Evolutionary conservation across 2,113 vertebrate species (phyloP).

Genomic region (Mobula hypostoma): DNA sequence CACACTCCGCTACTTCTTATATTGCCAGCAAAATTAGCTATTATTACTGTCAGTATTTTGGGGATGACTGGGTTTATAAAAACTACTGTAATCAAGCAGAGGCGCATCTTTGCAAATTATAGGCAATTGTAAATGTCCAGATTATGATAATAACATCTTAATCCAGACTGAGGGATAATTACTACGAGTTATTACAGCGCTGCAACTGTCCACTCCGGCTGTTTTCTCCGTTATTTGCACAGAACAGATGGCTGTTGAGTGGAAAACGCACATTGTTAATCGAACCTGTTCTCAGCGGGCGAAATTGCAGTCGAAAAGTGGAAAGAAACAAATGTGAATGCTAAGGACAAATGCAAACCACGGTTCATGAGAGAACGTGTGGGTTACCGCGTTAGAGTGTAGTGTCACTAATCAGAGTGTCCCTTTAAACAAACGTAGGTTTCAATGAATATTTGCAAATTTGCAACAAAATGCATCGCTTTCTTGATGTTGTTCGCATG

Average conservation of each 20-base stretch:
- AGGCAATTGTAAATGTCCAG: constrained; percentile 99
- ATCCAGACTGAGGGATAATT: constrained; percentile 99
- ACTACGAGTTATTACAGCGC: constrained; percentile 96
- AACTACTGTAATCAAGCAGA: constrained; percentile 99
- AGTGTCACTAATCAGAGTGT: not conserved
- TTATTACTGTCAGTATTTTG: constrained; percentile 99
- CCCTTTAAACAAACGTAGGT: constrained; percentile 44
- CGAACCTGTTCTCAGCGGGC: constrained; percentile 91
- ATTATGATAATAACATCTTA: constrained; percentile 99
- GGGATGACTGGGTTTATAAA: constrained; percentile 94
- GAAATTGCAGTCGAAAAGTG: constrained; percentile 71
- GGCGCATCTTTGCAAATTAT: constrained; percentile 99
- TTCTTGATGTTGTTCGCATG: not conserved
- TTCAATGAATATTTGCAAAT: not conserved
- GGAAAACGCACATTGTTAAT: constrained; percentile 95
- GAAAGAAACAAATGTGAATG: constrained; percentile 65
- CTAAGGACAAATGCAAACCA: constrained; percentile 53
- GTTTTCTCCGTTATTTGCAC: constrained; percentile 91
- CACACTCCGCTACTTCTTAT: constrained; percentile 99
- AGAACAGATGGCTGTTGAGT: constrained; percentile 85
- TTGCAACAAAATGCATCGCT: not conserved
- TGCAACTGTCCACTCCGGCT: constrained; percentile 98
- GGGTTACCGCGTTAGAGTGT: not conserved
- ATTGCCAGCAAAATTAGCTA: constrained; percentile 99
- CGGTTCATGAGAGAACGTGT: not conserved